Evolutionary conservation across 2,888 invertebrate genomes (phyloP).

Genomic region (Antheraea assamensis): DNA sequence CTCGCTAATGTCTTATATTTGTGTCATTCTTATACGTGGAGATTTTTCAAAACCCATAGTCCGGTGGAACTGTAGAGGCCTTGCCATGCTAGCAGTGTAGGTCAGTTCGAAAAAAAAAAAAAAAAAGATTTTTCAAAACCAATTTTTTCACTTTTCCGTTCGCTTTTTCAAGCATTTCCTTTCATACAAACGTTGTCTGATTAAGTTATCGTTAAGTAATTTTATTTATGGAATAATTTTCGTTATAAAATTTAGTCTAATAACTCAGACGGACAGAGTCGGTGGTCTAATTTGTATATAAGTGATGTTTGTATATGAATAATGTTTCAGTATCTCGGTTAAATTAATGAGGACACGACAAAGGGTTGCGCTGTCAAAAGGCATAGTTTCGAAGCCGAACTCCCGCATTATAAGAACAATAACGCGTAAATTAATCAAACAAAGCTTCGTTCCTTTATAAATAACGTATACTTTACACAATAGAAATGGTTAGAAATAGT

Average conservation of each 20-base stretch:
- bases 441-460: background rate
- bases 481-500: background rate
- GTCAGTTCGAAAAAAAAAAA: no score
- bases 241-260: background rate
- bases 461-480: background rate
- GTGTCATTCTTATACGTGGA: no score
- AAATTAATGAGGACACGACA: background rate
- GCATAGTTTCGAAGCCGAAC: slow-evolving; percentile 3
- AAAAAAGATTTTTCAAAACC: no score
- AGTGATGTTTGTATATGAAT: background rate
- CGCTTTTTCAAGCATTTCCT: no score
- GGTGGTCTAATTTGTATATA: background rate
- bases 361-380: slow-evolving; percentile 5
- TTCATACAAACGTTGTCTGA: no score
- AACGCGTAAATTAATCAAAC: background rate
- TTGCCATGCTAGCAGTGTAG: no score
- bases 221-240: background rate
- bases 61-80: no score
- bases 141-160: no score
- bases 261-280: background rate
- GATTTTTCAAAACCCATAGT: no score
- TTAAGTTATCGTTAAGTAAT: background rate
- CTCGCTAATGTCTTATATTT: no score
- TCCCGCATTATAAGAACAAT: slow-evolving; percentile 9
- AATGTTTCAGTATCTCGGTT: background rate